Conservation (phyloP, 2,888 invertebrate species). For the Tipula helvola region DNA sequence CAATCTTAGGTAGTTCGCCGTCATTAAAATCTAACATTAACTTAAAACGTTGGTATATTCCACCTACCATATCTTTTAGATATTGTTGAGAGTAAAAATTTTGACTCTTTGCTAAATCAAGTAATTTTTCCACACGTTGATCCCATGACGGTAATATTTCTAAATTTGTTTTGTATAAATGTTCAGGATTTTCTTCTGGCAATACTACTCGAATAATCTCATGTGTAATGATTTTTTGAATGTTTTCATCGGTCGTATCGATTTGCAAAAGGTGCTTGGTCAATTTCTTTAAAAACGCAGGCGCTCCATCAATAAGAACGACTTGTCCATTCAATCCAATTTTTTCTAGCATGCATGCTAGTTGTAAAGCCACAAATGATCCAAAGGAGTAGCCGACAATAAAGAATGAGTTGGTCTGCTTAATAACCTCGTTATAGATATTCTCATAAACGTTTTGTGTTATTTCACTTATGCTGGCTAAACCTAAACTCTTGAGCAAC, state of each 20-base stretch:
- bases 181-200: constrained; percentile 28
- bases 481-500: constrained; percentile 18
- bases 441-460: background rate
- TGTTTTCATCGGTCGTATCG: constrained; percentile 23
- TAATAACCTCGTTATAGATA: constrained; percentile 29
- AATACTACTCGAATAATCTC: constrained; percentile 27
- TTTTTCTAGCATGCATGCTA: constrained; percentile 57
- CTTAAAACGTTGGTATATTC: constrained; percentile 38
- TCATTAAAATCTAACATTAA: constrained; percentile 29
- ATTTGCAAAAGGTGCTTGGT: constrained; percentile 18
- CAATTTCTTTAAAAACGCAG: constrained; percentile 47
- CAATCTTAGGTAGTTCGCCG: constrained; percentile 37
- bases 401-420: constrained; percentile 48
- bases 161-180: constrained; percentile 33
- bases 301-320: constrained; percentile 71
- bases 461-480: background rate
- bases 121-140: constrained; percentile 41
- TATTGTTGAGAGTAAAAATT: constrained; percentile 33
- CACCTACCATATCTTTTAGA: constrained; percentile 31
- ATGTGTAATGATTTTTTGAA: constrained; percentile 27
- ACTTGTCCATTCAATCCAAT: constrained; percentile 49
- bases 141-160: constrained; percentile 41
- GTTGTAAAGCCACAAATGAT: constrained; percentile 58
- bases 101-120: constrained; percentile 36
- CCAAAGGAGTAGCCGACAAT: constrained; percentile 88